Evolutionary conservation across 2,888 invertebrate genomes (phyloP), one percentile per base, ranked within the genome.

Genomic region (Lithophane ornitopus): DNA sequence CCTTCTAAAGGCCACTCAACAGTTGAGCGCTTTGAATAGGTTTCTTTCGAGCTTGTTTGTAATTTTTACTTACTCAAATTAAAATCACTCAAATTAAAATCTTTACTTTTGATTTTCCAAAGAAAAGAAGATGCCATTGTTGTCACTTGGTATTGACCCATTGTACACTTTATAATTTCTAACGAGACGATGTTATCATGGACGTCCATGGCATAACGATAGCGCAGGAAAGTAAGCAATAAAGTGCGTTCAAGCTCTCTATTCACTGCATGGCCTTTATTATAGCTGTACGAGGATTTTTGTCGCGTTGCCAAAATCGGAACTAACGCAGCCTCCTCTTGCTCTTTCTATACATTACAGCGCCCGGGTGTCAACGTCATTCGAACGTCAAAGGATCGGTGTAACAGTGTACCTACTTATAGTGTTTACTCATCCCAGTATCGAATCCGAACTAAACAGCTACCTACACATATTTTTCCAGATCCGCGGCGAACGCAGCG

Each of bases 401-500:
- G 26, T 4, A 46, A 19, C 14, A 28, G 26, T 34, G 1, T 11
- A 28, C 4, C 1, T n/a, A 54, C 11, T 61, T 61, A 1, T 14
- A 62, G 8, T 28, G 19, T 22, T 46, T 22, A 66, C 34, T 52
- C 9, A 67, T 34, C 67, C 7, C 16, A 6, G 26, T 65, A 22
- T 44, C 16, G n/a, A n/a, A 52, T n/a, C 11, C n/a, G 16, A 52
- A 67, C 16, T 67, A 34, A 66, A 52, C 6, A 34, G 22, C 9
- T 6, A 1, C n/a, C 9, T 6, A 1, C n/a, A 34, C 3, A 52
- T 11, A 6, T 11, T 34, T 26, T 88, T 87, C 3, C 89, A 98
- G 98, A 97, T 98, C 83, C 98, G 98, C 85, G 97, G 97, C 28
- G 97, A 97, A 82, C 97, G 98, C 62, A 97, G 97, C 91, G 94